A percentile compares a stretch with the other conserved stretches of the same genome.
Evolutionary conservation across 2,797 vertebrate species (phyloP).

Genomic region (Falco peregrinus): DNA sequence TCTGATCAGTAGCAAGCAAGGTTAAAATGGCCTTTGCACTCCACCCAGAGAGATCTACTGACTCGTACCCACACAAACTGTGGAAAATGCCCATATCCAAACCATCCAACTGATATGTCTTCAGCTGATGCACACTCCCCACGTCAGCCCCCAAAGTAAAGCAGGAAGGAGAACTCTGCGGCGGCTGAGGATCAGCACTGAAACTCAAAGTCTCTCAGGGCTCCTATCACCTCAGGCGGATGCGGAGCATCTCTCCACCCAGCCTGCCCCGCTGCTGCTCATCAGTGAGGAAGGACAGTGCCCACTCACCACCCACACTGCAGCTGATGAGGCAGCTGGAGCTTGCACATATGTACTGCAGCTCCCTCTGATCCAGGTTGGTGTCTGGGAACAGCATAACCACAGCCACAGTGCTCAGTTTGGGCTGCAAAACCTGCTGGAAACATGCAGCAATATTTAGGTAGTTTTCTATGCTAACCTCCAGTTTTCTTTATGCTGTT

Average conservation of each 20-base stretch:
- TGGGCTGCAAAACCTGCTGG: not conserved
- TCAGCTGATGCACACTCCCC: no score
- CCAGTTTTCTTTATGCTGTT: not conserved
- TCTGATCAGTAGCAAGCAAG: not conserved
- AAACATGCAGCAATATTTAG: not conserved
- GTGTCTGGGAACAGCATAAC: not conserved
- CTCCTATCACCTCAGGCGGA: not conserved
- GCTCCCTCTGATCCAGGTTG: not conserved
- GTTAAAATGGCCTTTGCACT: not conserved
- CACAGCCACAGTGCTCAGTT: accelerated
- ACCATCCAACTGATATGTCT: accelerated
- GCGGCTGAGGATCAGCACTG: not conserved
- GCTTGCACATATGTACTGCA: not conserved
- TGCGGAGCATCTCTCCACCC: no score
- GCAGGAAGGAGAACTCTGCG: not conserved
- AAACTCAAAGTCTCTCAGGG: not conserved
- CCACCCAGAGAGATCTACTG: not conserved
- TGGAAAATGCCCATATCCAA: not conserved
- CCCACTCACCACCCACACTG: accelerated
- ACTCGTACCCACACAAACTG: not conserved
- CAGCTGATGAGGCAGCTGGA: not conserved
- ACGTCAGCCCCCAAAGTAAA: not conserved
- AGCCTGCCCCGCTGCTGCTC: not conserved
- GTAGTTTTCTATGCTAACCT: not conserved
- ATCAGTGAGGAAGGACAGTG: not conserved